Base-by-base conservation (phyloP, 2,113 vertebrate genomes). In the Barbus barbus region DNA sequence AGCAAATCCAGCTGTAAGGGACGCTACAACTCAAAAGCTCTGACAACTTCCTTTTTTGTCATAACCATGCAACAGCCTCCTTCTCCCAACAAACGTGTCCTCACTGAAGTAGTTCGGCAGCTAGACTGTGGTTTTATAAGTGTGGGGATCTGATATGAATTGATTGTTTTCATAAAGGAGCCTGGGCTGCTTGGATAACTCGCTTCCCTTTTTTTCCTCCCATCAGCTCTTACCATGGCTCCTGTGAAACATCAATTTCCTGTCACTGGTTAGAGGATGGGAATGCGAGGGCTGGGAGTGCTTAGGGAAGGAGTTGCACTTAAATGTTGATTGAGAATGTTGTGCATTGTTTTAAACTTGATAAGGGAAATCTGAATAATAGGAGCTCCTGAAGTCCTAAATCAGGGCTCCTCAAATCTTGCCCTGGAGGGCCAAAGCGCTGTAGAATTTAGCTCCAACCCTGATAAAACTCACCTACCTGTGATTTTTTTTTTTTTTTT, bases 301-400 rank as follows among this genome's bases (percentile, higher is more conserved):
- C 79, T 67, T 83, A 67, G 18, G 69, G 69, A 88, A 84, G 78
- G 78, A 82, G 44, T 67, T 78, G 76, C 38, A 5, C 81, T 85
- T 88, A 86, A 89, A 89, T 89, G 86, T 87, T 88, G 80, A 65
- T 88, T 53, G 31, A 85, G 81, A 63, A 69, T 60, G 24, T 77
- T 72, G 77, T 78, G 82, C 53, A 85, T 75, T 36, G 76, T 79
- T 80, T 84, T 81, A 78, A 20, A 36, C 80, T 74, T 83, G 74
- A 87, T 85, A 75, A 77, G 65, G 60, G 75, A 80, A 79, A 74
- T 83, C 67, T 36, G 22, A 73, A 38, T 83, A 81, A 89, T 85
- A 63, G 71, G 44, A 76, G 75, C 56, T 65, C 44, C 81, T 36
- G 18, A 60, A 67, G 83, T 63, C 33, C 67, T n/a, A n/a, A n/a